phyloP scores from a whole-genome alignment of 2,797 vertebrate genomes.

The Paguma larvata region DNA sequence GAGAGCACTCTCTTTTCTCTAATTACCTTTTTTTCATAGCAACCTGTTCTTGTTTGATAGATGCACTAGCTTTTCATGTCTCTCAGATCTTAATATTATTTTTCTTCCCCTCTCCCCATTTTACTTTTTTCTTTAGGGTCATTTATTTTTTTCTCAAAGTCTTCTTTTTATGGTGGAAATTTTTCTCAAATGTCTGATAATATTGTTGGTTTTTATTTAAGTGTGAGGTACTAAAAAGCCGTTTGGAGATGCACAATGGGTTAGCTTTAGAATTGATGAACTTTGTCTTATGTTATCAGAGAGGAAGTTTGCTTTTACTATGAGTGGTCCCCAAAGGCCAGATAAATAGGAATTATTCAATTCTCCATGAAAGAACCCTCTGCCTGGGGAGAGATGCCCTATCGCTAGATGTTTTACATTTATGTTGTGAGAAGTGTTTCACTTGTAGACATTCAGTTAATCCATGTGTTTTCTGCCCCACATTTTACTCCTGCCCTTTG shows the following conservation, averaged over 20 bases:
- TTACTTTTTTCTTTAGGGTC: background rate
- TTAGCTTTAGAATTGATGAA: background rate
- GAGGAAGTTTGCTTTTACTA: background rate
- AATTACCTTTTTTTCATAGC: background rate
- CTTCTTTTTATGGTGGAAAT: background rate
- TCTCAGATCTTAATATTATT: conserved; percentile 6
- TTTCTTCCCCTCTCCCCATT: background rate
- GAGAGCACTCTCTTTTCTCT: background rate
- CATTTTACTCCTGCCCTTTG: background rate
- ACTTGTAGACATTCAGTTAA: background rate
- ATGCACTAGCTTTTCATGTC: background rate
- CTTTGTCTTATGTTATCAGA: conserved; percentile 7
- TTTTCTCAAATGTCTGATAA: conserved; percentile 5
- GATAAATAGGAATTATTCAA: background rate
- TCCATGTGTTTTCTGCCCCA: background rate
- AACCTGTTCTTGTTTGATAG: conserved; percentile 45
- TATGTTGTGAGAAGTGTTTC: background rate
- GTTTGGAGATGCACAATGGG: background rate
- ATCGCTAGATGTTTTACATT: background rate
- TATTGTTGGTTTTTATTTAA: conserved; percentile 33
- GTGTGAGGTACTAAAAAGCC: background rate
- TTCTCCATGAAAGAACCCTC: background rate
- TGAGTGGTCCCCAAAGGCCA: background rate
- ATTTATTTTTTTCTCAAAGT: conserved; percentile 25
- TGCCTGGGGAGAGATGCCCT: background rate